A percentile compares a stretch with the other conserved stretches of the same genome.
phyloP scores from a whole-genome alignment of 2,797 vertebrate species.

The Gymnothorax reevesii region DNA sequence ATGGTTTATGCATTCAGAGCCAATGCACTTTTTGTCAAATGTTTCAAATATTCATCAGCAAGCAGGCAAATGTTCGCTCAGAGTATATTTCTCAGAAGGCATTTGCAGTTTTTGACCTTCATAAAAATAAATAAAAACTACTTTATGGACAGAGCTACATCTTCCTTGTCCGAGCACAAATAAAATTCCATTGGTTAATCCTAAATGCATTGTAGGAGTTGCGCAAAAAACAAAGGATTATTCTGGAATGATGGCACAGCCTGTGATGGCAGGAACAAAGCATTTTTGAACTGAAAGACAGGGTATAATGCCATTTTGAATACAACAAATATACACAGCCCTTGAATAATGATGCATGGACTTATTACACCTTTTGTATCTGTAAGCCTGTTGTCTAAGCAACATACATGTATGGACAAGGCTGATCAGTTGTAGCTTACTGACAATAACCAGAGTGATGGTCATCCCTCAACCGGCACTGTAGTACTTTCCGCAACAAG shows the following conservation, averaged over 20 bases:
- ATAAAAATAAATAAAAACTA: background rate
- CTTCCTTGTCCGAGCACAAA: constrained; percentile 1
- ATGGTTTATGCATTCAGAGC: background rate
- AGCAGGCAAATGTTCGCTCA: constrained; percentile 15
- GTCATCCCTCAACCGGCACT: background rate
- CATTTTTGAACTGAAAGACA: background rate
- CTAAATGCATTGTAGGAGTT: background rate
- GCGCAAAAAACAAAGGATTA: background rate
- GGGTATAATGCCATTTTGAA: background rate
- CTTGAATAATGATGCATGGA: constrained; percentile 5
- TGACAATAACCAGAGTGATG: constrained; percentile 3
- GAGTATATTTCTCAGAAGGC: background rate
- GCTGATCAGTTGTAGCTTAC: background rate
- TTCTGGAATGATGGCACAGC: background rate
- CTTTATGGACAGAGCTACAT: background rate
- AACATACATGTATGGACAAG: background rate
- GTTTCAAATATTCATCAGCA: constrained; percentile 15
- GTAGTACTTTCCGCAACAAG: background rate
- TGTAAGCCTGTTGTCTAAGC: background rate
- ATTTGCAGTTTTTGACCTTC: constrained; percentile 7
- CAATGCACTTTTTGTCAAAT: constrained; percentile 14
- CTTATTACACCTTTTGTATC: background rate
- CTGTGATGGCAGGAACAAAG: background rate
- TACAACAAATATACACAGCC: background rate
- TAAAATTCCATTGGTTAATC: background rate